Conservation (phyloP, 2,797 vertebrate genomes). For the Enteromius mattozi region DNA sequence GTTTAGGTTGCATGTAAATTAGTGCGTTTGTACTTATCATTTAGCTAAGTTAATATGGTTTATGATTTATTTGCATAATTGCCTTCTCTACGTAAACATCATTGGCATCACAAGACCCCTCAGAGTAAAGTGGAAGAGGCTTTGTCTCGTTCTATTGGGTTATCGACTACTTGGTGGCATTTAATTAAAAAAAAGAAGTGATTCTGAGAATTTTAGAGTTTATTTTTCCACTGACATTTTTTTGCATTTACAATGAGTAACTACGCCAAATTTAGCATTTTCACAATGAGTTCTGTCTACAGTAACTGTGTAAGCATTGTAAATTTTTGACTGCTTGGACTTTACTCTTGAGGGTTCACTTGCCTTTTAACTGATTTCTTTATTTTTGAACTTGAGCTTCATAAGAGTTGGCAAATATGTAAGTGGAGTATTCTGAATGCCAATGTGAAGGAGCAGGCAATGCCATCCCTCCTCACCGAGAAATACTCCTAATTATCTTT, state of each 20-base stretch:
- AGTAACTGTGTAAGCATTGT: neutral
- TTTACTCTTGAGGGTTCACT: conserved; percentile 86
- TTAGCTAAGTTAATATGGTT: conserved; percentile 74
- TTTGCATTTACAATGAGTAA: neutral
- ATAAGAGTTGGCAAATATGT: conserved; percentile 99
- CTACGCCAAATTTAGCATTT: neutral
- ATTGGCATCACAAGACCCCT: conserved; percentile 91
- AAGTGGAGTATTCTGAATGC: conserved; percentile 95
- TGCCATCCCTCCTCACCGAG: conserved; percentile 88
- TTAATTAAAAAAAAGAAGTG: neutral
- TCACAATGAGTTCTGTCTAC: neutral
- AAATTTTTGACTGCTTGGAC: conserved; percentile 53
- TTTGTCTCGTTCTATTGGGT: neutral
- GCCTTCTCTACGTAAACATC: conserved; percentile 96
- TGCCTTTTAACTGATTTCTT: conserved; percentile 65
- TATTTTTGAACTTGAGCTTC: conserved; percentile 71
- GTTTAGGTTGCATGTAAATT: conserved; percentile 95
- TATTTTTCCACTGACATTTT: neutral
- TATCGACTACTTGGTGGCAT: neutral
- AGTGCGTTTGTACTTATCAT: conserved; percentile 75
- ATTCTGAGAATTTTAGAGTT: neutral
- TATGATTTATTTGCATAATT: conserved; percentile 94
- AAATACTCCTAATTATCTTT: conserved; percentile 84
- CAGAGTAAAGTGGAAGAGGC: conserved; percentile 85
- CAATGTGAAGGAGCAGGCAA: conserved; percentile 90